Base-by-base conservation (phyloP, 2,797 vertebrate species). In the Pogoniulus pusillus region DNA sequence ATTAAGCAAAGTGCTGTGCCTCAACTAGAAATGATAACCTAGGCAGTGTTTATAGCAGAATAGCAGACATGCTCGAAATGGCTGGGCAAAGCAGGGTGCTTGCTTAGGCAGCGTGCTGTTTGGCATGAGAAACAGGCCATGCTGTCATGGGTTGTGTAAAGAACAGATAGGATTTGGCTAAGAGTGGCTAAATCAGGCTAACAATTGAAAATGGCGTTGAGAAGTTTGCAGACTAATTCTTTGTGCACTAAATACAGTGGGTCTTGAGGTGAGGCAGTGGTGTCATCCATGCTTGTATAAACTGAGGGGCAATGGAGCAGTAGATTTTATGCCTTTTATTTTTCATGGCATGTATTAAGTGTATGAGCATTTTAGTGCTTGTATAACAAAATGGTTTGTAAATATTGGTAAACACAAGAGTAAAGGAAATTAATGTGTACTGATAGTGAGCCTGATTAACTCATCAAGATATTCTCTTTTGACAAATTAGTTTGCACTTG, bases 61-160 rank as follows among this genome's bases (percentile, higher is more conserved):
- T 12, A 73, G 53, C 39, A 86, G 78, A 66, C 11, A 11, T 64
- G 27, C 70, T 91, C 87, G 77, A 88, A 92, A 79, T 75, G 18
- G 22, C 59, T 88, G 13, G 60, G 55, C 83, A 32, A 60, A 68
- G 57, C 29, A 45, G 59, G 12, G 30, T 70, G 39, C 49, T 94
- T 70, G 34, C 78, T 34, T 54, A 85, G 76, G 57, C 70, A 66
- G 19, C 22, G 6, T 78, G 55, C 70, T 87, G 15, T 51, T 27
- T 75, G 73, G 78, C 90, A 81, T 89, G 76, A 64, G 53, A 55
- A 83, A 70, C 92, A 74, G 27, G 66, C 57, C 64, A 1, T 83
- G 49, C 27, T 85, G 14, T 83, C 85, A 92, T 84, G 74, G 53
- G 72, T 93, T 86, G 89, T 84, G 60, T 73, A 91, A 90, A 86